Conservation (phyloP, 2,113 vertebrate genomes). For the Theristicus caerulescens region DNA sequence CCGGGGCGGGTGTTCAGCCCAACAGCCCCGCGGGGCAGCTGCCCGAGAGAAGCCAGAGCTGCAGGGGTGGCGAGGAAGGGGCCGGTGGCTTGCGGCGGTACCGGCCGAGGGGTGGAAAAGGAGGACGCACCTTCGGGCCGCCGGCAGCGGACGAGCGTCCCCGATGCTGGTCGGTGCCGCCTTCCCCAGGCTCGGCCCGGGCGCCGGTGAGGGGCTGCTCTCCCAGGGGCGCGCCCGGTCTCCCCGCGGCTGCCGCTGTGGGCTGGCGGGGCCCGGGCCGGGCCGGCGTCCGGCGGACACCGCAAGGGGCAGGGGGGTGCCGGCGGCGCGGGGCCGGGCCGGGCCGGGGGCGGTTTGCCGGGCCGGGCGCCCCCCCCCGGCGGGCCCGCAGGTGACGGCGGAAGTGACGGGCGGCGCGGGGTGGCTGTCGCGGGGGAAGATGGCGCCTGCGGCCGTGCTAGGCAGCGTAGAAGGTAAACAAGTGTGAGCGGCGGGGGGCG, state of each 20-base stretch:
- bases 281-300: not conserved
- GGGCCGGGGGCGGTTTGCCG: not conserved
- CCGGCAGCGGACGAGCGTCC: not conserved
- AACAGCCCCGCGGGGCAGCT: not conserved
- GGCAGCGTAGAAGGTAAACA: conserved; percentile 72
- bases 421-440: conserved; percentile 35
- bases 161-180: not conserved
- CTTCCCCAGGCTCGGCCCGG: not conserved
- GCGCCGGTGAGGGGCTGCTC: not conserved
- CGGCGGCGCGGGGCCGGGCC: not conserved
- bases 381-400: conserved; percentile 52
- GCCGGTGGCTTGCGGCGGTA: not conserved
- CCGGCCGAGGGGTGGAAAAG: not conserved
- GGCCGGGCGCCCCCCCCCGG: not conserved
- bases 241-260: not conserved
- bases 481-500: conserved; percentile 45
- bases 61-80: accelerated
- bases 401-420: conserved; percentile 68
- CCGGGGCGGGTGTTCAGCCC: not conserved
- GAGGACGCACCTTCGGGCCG: accelerated
- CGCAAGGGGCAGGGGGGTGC: not conserved
- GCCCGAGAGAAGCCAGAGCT: not conserved
- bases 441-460: conserved; percentile 62
- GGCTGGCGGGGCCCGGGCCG: not conserved
- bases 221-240: not conserved